Conservation (phyloP, 1,140 invertebrate genomes). For the Diploscapter pachys region DNA sequence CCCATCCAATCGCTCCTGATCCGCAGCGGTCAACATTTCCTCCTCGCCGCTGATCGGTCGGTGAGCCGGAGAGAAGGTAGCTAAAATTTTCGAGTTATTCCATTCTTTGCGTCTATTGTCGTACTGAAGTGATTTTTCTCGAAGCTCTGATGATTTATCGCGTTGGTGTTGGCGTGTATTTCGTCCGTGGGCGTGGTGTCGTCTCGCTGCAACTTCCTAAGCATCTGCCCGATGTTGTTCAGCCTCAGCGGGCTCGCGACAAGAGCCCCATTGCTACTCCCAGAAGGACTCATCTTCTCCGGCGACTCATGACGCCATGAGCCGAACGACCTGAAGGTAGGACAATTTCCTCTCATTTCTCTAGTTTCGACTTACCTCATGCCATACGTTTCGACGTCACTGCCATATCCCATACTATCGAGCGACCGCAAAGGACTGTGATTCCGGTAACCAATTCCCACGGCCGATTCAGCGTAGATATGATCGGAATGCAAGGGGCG, state of each 20-base stretch:
- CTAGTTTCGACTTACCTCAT: not conserved
- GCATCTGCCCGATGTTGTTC: conserved; percentile 37
- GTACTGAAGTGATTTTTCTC: not conserved
- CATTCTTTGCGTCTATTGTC: not conserved
- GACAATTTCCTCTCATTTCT: conserved; percentile 4
- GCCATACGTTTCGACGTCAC: conserved; percentile 10
- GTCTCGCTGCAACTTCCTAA: conserved; percentile 35
- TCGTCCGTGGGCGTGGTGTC: conserved; percentile 9
- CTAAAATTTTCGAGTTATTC: not conserved
- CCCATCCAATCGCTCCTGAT: conserved; percentile 34
- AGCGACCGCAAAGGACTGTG: conserved; percentile 8
- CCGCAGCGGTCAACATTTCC: conserved; percentile 24
- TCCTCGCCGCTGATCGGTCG: conserved; percentile 13
- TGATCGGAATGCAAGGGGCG: conserved; percentile 6
- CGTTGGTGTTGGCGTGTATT: conserved; percentile 1
- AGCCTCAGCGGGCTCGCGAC: conserved; percentile 23
- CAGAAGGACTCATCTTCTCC: conserved; percentile 18
- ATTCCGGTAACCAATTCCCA: not conserved
- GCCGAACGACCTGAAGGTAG: conserved; percentile 12
- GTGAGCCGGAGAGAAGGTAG: too few relatives aligned
- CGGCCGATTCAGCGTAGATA: conserved; percentile 31
- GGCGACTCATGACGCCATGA: conserved; percentile 12
- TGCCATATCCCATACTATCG: conserved; percentile 6
- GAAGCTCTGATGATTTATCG: not conserved
- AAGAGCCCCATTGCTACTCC: conserved; percentile 11